Conservation (phyloP, 2,888 invertebrate genomes). For the Athrips mouffetella region DNA sequence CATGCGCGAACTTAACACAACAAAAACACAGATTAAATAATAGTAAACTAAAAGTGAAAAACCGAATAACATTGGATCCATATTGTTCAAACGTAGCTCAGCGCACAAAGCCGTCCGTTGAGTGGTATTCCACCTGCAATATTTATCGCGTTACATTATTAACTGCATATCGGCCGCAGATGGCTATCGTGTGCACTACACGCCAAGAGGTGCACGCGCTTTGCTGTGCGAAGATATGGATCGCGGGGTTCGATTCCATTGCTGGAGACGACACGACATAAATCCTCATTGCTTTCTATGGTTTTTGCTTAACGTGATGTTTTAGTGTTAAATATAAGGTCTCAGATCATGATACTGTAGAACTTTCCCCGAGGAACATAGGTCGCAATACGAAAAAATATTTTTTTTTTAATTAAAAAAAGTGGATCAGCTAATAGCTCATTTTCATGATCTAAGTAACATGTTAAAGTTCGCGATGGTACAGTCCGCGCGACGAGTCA, state of each 20-base stretch:
- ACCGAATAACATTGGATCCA: background rate
- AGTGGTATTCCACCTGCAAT: conserved; percentile 60
- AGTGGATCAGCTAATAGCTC: too few relatives aligned
- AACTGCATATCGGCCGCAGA: conserved; percentile 70
- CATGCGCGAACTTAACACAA: too few relatives aligned
- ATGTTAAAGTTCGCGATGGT: too few relatives aligned
- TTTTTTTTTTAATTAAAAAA: too few relatives aligned
- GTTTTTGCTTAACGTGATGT: too few relatives aligned
- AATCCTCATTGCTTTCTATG: too few relatives aligned
- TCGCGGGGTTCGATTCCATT: conserved; percentile 42
- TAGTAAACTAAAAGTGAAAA: background rate
- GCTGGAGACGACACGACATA: conserved; percentile 31
- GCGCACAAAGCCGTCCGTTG: conserved; percentile 17
- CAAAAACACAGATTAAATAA: background rate
- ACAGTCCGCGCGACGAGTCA: too few relatives aligned
- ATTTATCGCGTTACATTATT: conserved; percentile 72
- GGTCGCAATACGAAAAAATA: too few relatives aligned
- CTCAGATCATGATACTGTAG: too few relatives aligned
- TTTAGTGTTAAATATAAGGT: too few relatives aligned
- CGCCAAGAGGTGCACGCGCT: conserved; percentile 67
- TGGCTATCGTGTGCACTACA: conserved; percentile 68
- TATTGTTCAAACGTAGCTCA: background rate
- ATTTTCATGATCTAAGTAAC: too few relatives aligned
- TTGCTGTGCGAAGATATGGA: conserved; percentile 61
- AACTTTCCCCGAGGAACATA: too few relatives aligned